Conservation (phyloP, 1,140 invertebrate species). For the Drosophila pallidifrons region DNA sequence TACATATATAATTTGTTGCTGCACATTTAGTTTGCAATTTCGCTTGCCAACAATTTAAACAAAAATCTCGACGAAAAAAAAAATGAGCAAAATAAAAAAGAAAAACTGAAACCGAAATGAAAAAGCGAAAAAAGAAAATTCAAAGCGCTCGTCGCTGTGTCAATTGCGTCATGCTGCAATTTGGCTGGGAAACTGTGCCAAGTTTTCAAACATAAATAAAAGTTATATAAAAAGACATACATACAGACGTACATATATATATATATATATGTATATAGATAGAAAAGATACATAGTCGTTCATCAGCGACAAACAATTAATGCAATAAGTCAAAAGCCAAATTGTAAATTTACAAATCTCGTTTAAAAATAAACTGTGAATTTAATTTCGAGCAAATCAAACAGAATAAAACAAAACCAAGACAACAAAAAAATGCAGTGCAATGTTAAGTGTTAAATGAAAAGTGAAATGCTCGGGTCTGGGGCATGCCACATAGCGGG, state of each 20-base stretch:
- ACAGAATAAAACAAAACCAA: background rate
- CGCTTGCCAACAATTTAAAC: slow-evolving; percentile 59
- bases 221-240: slow-evolving; percentile 64
- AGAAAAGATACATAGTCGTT: slow-evolving; percentile 6
- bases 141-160: slow-evolving; percentile 56
- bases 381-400: slow-evolving; percentile 45
- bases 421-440: slow-evolving; percentile 33
- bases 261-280: background rate
- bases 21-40: slow-evolving; percentile 49
- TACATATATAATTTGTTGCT: slow-evolving; percentile 45
- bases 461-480: slow-evolving; percentile 10
- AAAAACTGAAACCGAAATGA: slow-evolving; percentile 8
- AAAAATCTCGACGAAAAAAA: slow-evolving; percentile 25
- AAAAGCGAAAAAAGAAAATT: slow-evolving; percentile 20
- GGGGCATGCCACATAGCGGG: background rate
- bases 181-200: slow-evolving; percentile 68
- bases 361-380: slow-evolving; percentile 70
- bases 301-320: slow-evolving; percentile 58
- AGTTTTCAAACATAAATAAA: slow-evolving; percentile 79
- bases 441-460: slow-evolving; percentile 45
- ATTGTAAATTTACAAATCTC: slow-evolving; percentile 69
- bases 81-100: slow-evolving; percentile 9
- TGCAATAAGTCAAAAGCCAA: slow-evolving; percentile 48
- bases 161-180: slow-evolving; percentile 78
- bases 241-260: slow-evolving; percentile 4